Evolutionary conservation across 2,797 vertebrate genomes (phyloP).

Genomic region (Pachyuromys duprasi): DNA sequence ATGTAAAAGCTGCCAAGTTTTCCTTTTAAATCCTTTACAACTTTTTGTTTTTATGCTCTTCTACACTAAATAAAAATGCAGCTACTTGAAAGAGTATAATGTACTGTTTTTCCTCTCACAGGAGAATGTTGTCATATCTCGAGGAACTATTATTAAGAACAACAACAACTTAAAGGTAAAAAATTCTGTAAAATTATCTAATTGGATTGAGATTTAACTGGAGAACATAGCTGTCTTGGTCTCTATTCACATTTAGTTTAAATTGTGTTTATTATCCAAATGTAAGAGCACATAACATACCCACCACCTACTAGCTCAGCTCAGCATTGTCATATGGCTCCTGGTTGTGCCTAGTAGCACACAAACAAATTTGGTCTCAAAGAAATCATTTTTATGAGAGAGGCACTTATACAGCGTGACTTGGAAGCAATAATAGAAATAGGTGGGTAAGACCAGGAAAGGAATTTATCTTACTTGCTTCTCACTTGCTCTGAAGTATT

Average conservation of each 20-base stretch:
- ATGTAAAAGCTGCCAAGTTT: constrained; percentile 68
- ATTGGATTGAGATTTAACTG: constrained; percentile 44
- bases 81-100: background rate
- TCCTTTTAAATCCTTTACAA: constrained; percentile 64
- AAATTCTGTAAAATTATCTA: constrained; percentile 33
- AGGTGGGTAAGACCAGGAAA: background rate
- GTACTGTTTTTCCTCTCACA: background rate
- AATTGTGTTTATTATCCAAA: constrained; percentile 43
- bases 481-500: background rate
- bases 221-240: background rate
- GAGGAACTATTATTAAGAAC: background rate
- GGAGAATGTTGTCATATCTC: background rate
- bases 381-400: background rate
- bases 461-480: constrained; percentile 67
- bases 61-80: background rate
- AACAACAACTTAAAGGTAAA: constrained; percentile 31
- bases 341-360: constrained; percentile 4
- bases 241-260: constrained; percentile 38
- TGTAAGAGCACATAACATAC: background rate
- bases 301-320: background rate
- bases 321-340: background rate
- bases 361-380: constrained; percentile 14
- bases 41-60: constrained; percentile 57
- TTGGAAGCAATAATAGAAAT: constrained; percentile 49
- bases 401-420: background rate